Evolutionary conservation across 2,113 vertebrate species (phyloP).

Genomic region (Desmodus rotundus): DNA sequence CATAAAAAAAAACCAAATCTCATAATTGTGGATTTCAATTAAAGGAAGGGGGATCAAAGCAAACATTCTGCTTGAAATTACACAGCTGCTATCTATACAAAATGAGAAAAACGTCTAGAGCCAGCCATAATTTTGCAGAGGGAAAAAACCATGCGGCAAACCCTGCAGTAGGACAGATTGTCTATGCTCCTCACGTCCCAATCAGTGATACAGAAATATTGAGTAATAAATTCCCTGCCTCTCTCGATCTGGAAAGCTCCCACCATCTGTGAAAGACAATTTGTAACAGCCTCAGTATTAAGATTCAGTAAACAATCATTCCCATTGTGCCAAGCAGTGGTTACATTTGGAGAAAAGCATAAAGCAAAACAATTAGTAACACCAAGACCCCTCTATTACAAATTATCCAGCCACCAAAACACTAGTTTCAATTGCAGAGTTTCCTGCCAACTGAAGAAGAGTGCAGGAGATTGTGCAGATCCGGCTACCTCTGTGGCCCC

Average conservation of each 20-base stretch:
- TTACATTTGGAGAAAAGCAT: slow-evolving; percentile 74
- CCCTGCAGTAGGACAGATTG: slow-evolving; percentile 80
- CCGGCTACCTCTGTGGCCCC: slow-evolving; percentile 73
- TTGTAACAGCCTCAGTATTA: slow-evolving; percentile 86
- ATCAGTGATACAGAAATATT: slow-evolving; percentile 88
- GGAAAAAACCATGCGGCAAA: slow-evolving; percentile 71
- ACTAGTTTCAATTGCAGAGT: slow-evolving; percentile 70
- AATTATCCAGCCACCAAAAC: slow-evolving; percentile 77
- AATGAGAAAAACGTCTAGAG: slow-evolving; percentile 78
- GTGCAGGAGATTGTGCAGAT: slow-evolving; percentile 58
- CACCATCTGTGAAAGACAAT: slow-evolving; percentile 88
- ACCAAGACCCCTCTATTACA: slow-evolving; percentile 73
- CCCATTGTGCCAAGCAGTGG: slow-evolving; percentile 78
- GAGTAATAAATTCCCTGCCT: slow-evolving; percentile 87
- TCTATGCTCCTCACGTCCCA: slow-evolving; percentile 84
- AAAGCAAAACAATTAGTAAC: slow-evolving; percentile 79
- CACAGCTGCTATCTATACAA: slow-evolving; percentile 86
- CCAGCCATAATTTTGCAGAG: slow-evolving; percentile 80
- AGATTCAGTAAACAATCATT: slow-evolving; percentile 85
- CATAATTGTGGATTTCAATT: slow-evolving; percentile 89
- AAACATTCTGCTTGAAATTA: slow-evolving; percentile 87
- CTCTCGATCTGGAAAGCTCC: slow-evolving; percentile 83
- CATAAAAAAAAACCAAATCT: slow-evolving; percentile 89
- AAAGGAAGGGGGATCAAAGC: slow-evolving; percentile 86
- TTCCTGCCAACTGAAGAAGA: slow-evolving; percentile 51